Conservation (phyloP, 1,140 invertebrate species). For the Rhopalosiphum padi region DNA sequence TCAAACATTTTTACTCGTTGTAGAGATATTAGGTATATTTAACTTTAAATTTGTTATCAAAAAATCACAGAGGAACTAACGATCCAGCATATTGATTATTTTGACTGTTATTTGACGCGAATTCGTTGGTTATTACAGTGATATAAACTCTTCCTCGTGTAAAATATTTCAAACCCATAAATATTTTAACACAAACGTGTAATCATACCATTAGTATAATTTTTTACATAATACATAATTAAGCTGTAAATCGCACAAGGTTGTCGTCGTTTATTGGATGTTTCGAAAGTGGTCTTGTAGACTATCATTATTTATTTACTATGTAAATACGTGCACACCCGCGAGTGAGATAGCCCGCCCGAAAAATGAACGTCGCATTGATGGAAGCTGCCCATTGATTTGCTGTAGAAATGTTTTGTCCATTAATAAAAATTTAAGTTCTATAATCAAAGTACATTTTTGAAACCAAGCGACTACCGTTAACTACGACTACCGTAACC, state of each 20-base stretch:
- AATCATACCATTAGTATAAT: constrained; percentile 18
- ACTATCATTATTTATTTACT: constrained; percentile 18
- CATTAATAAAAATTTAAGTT: not conserved
- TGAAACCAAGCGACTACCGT: not conserved
- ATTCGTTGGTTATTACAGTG: not conserved
- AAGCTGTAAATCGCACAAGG: constrained; percentile 41
- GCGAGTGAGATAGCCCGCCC: not conserved
- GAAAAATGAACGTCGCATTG: not conserved
- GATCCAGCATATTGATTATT: not conserved
- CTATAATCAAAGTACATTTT: not conserved
- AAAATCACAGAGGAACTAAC: not conserved
- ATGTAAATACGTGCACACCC: not conserved
- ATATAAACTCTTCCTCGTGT: not conserved
- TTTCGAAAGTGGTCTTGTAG: constrained; percentile 30
- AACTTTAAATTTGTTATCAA: not conserved
- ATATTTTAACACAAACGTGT: constrained; percentile 3
- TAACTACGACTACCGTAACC: not conserved
- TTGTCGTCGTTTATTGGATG: not conserved
- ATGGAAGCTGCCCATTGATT: not conserved
- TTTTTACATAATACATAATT: not conserved
- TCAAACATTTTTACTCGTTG: not conserved
- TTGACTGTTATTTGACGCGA: not conserved
- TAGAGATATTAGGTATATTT: not conserved
- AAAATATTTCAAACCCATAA: not conserved
- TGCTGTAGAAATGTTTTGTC: not conserved